Conservation (phyloP, 1,140 invertebrate species). For the Stegodyphus mimosarum region DNA sequence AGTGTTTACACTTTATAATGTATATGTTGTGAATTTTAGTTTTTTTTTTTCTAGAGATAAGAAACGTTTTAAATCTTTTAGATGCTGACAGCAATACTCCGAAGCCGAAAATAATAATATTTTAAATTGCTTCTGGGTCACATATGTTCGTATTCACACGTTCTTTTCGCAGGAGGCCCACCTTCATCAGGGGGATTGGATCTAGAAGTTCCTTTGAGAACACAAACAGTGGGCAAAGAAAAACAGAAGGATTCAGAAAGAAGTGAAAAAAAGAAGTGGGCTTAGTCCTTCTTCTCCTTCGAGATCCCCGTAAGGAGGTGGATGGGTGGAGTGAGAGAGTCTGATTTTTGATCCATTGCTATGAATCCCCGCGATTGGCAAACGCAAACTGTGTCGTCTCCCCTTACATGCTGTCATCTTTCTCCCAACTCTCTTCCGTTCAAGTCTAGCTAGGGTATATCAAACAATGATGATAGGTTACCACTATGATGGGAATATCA, state of each 20-base stretch:
- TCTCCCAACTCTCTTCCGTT: not conserved
- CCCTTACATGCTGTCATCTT: conserved; percentile 33
- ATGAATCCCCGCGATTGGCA: conserved; percentile 15
- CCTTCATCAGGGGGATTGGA: conserved; percentile 5
- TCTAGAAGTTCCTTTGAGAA: conserved; percentile 22
- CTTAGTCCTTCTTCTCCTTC: not conserved
- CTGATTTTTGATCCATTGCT: conserved; percentile 35
- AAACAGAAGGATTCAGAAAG: not conserved
- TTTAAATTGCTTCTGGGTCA: not conserved
- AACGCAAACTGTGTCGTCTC: conserved; percentile 48
- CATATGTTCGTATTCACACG: conserved; percentile 35
- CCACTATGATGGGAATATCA: no score
- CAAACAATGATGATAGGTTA: no score
- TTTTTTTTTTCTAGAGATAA: no score
- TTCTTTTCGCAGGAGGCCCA: not conserved
- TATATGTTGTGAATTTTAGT: no score
- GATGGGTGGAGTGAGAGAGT: not conserved
- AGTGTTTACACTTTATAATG: no score
- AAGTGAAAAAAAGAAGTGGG: not conserved
- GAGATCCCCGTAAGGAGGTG: not conserved
- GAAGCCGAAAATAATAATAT: no score
- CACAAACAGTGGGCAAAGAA: conserved; percentile 32
- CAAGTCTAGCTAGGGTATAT: no score
- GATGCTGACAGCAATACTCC: no score
- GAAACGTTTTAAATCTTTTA: no score